Conservation (phyloP, 2,797 vertebrate species). For the Borostomias antarcticus region DNA sequence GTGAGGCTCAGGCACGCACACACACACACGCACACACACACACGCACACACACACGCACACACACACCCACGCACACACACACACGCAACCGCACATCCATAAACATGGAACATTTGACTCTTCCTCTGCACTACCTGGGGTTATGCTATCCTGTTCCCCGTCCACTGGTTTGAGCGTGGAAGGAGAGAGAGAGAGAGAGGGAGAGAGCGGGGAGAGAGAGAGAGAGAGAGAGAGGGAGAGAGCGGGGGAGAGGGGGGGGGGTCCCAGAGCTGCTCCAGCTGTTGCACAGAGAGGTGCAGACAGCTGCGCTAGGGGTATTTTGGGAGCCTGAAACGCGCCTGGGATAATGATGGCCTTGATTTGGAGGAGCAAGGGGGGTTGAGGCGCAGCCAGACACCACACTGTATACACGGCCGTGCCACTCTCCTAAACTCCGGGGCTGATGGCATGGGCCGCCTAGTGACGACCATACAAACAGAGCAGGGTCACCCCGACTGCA, state of each 20-base stretch:
- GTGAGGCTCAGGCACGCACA: constrained; percentile 18
- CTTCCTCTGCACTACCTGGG: constrained; percentile 9
- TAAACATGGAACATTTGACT: neutral
- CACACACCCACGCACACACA: constrained; percentile 18
- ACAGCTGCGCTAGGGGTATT: constrained; percentile 75
- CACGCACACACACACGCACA: constrained; percentile 17
- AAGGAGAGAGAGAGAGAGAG: neutral
- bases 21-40: neutral
- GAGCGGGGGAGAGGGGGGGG: constrained; percentile 19
- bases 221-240: neutral
- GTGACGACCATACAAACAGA: constrained; percentile 34
- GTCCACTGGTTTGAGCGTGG: neutral
- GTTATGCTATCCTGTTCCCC: constrained; percentile 12
- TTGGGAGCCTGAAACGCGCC: constrained; percentile 58
- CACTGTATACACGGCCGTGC: constrained; percentile 53
- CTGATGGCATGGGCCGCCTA: constrained; percentile 25
- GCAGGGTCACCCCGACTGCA: neutral
- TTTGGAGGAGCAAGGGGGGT: constrained; percentile 57
- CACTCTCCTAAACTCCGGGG: constrained; percentile 45
- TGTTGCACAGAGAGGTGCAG: constrained; percentile 68
- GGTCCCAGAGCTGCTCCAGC: constrained; percentile 56
- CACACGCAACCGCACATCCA: constrained; percentile 15
- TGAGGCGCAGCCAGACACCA: constrained; percentile 55
- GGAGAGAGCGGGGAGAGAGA: neutral
- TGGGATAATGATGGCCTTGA: constrained; percentile 69